A percentile compares a stretch with the other conserved stretches of the same genome.
phyloP scores from a whole-genome alignment of 2,113 vertebrate species.

The Sakesphorus luctuosus region DNA sequence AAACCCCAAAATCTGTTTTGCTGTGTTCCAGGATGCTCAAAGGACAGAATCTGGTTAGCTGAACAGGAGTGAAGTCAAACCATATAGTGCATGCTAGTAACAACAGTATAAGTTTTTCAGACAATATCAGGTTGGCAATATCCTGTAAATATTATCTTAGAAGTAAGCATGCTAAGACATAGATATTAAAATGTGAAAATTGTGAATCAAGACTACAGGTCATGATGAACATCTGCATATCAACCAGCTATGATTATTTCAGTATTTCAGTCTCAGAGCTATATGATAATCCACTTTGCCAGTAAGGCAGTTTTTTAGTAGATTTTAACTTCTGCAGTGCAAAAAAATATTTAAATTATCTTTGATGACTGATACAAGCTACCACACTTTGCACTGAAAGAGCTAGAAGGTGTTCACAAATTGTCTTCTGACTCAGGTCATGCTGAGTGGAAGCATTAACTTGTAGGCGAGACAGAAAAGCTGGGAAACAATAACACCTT shows the following conservation, averaged over 20 bases:
- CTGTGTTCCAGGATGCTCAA: background rate
- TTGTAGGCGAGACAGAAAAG: background rate
- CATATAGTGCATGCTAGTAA: background rate
- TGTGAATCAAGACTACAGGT: background rate
- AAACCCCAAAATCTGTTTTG: background rate
- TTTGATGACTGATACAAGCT: background rate
- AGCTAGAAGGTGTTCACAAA: background rate
- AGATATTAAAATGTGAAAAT: background rate
- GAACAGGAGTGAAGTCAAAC: background rate
- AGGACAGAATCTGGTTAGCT: background rate
- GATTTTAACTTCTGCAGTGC: background rate
- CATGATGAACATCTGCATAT: background rate
- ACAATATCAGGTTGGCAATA: background rate
- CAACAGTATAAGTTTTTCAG: background rate
- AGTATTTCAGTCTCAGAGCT: background rate
- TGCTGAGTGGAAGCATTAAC: background rate
- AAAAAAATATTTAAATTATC: background rate
- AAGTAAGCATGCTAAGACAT: background rate
- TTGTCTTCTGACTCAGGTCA: background rate
- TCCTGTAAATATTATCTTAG: background rate
- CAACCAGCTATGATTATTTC: background rate
- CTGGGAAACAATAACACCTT: background rate
- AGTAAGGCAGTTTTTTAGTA: background rate
- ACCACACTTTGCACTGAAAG: background rate
- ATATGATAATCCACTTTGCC: background rate